Percentiles rank a stretch among this genome's conserved stretches.
Conservation (phyloP, 2,113 vertebrate genomes). For the Gopherus flavomarginatus region DNA sequence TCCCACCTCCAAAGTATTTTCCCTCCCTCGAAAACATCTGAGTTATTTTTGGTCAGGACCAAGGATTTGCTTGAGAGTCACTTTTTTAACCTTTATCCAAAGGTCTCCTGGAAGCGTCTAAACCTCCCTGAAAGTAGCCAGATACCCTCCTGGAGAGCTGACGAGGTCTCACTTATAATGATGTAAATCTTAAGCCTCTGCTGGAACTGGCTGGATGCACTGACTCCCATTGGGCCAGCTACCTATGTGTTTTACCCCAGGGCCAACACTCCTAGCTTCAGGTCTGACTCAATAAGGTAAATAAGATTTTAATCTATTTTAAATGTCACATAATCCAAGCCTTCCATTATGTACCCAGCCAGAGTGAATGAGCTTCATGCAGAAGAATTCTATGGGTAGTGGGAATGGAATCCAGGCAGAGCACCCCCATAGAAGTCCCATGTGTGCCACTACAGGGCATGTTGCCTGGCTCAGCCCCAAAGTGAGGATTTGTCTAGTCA, state of each 20-base stretch:
- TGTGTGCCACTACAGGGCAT: not conserved
- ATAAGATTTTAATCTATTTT: not conserved
- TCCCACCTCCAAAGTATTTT: conserved; percentile 32
- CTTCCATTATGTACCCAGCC: not conserved
- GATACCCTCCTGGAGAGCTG: accelerated
- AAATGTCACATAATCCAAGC: not conserved
- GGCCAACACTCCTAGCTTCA: not conserved
- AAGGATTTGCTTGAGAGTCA: not conserved
- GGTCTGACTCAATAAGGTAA: not conserved
- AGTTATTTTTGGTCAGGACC: conserved; percentile 21
- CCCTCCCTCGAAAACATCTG: not conserved
- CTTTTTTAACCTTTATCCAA: not conserved
- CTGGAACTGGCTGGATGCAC: not conserved
- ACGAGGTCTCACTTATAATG: accelerated
- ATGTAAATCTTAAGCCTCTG: not conserved
- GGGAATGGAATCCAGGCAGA: not conserved
- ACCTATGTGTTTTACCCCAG: not conserved
- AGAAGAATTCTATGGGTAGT: not conserved
- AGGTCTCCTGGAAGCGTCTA: not conserved
- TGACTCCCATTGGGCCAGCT: not conserved
- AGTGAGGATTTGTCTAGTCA: not conserved
- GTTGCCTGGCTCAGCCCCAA: not conserved
- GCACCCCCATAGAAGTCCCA: not conserved
- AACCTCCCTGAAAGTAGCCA: not conserved
- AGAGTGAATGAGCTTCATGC: not conserved